These are phyloP conservation scores for Neosilurus mollespiculum DNA, from an alignment of 2,797 vertebrate genomes.

Conservation along the genomic window DNA sequence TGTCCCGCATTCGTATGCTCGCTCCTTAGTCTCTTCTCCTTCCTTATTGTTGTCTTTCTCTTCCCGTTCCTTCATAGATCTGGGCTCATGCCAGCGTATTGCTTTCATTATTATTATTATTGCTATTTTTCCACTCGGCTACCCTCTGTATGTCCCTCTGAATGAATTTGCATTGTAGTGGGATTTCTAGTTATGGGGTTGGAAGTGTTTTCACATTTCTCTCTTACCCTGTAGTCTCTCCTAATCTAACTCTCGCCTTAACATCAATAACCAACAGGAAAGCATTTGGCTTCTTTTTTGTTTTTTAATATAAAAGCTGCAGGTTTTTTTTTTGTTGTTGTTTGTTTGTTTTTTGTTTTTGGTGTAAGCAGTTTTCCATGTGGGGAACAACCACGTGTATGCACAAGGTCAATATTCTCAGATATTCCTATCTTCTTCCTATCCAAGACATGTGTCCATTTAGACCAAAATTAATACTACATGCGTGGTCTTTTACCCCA, in stretches of 20 bases:
- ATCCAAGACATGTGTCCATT: not conserved
- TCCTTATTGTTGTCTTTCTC: not conserved
- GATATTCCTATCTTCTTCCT: not conserved
- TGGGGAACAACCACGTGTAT: too few species aligned
- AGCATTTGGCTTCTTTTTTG: not conserved
- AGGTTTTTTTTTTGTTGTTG: not conserved
- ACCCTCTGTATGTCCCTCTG: constrained; percentile 6
- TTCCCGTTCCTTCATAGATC: not conserved
- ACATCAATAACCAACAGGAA: not conserved
- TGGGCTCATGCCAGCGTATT: not conserved
- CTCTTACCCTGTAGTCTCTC: not conserved
- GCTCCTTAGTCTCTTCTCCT: constrained; percentile 29
- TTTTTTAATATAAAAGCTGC: not conserved
- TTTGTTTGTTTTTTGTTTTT: too few species aligned
- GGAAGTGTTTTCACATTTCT: not conserved
- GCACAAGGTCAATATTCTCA: not conserved
- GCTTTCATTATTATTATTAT: not conserved
- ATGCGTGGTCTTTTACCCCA: constrained; percentile 22
- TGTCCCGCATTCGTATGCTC: constrained; percentile 10
- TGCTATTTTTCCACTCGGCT: constrained; percentile 19
- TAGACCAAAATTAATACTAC: not conserved
- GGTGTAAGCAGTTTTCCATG: not conserved
- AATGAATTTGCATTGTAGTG: constrained; percentile 5
- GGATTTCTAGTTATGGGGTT: not conserved
- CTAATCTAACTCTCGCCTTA: not conserved